Base-by-base conservation (phyloP, 2,113 vertebrate species). In the Excalfactoria chinensis region DNA sequence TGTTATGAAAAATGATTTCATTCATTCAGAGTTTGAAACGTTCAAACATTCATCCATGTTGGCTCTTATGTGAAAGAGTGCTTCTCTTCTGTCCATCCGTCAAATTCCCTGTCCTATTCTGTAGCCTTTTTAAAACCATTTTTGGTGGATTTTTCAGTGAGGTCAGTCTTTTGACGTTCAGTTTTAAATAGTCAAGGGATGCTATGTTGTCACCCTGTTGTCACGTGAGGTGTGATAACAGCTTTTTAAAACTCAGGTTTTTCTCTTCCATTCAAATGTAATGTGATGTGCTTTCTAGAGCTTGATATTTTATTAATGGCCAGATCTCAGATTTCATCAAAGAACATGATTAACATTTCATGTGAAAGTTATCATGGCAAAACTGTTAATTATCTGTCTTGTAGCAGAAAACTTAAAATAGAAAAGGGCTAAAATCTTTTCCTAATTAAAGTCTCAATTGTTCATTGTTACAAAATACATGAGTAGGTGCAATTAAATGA, bases 401-500 rank as follows among this genome's bases (percentile, higher is more conserved):
- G 23, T 60, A 56, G 37, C 18, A 66, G 70, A 78, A 77, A 13
- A 40, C 20, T 86, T 73, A 67, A 85, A 83, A 64, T 44, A 76
- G 22, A 58, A 86, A 55, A 73, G 64, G 21, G 43, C 60, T 60
- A 28, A n/a, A 60, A 64, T 60, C 2, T 83, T 30, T 77, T 67
- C 34, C 37, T 63, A 84, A 71, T 81, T 73, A 89, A 67, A 58
- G 32, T 19, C 1, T 67, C 21, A 40, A 18, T 84, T 83, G 40
- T 7, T 75, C 37, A 3, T 53, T 86, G 32, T 66, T 81, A 21
- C 13, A 80, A 74, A 49, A 46, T 70, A 49, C 35, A 5, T 35
- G 78, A 58, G 22, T 87, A 49, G 77, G 89, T 79, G 69, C 17
- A 89, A 62, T 67, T 76, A 93, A 46, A 40, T 68, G 34, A 92